Evolutionary conservation across 2,888 invertebrate species (phyloP).

Genomic region (Euproctis similis): DNA sequence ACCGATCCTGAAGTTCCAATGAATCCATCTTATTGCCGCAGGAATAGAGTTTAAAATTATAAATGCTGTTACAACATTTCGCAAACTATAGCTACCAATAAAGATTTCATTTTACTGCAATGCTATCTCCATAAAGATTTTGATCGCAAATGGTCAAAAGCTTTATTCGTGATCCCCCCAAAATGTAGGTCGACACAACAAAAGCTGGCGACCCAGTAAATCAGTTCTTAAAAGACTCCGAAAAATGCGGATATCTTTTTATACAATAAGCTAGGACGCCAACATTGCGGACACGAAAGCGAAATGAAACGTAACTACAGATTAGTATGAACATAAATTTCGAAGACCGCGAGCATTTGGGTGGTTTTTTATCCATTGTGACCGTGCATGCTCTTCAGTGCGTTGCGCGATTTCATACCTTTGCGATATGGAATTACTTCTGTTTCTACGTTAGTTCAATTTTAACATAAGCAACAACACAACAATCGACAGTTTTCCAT

Average conservation of each 20-base stretch:
- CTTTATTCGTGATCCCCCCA: constrained; percentile 15
- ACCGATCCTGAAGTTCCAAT: background rate
- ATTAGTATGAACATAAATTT: constrained; percentile 42
- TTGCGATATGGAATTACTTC: too few species aligned
- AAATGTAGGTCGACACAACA: constrained; percentile 37
- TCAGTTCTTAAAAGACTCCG: constrained; percentile 33
- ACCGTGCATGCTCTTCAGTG: too few species aligned
- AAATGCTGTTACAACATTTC: too few species aligned
- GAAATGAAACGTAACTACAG: constrained; percentile 37
- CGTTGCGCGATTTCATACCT: too few species aligned
- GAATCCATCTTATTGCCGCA: background rate
- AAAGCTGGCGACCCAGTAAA: constrained; percentile 32
- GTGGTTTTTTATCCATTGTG: constrained; percentile 16
- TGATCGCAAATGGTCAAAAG: constrained; percentile 11
- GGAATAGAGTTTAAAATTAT: too few species aligned
- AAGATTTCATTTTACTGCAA: constrained; percentile 3
- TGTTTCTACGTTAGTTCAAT: too few species aligned
- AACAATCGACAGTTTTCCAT: too few species aligned
- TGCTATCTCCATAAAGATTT: constrained; percentile 16
- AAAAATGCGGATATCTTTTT: constrained; percentile 29
- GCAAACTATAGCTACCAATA: constrained; percentile 3
- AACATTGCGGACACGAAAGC: constrained; percentile 30
- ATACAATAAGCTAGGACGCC: constrained; percentile 31
- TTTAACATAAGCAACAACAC: too few species aligned
- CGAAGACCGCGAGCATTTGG: constrained; percentile 29